Evolutionary conservation across 2,113 vertebrate genomes (phyloP).

Genomic region (Petrocephalus microphthalmus): DNA sequence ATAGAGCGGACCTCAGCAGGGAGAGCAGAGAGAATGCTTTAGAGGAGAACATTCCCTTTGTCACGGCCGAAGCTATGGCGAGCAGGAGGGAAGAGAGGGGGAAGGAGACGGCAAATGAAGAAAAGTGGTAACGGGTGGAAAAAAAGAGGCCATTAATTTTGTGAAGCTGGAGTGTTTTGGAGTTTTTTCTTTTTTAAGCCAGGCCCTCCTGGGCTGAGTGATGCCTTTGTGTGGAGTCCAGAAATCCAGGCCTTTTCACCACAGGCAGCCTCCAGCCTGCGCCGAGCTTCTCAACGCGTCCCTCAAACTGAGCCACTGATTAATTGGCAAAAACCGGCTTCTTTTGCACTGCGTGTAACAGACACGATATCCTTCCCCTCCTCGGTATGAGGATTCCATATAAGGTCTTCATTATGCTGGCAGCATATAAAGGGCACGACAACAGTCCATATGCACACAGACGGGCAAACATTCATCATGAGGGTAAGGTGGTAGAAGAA

Average conservation of each 20-base stretch:
- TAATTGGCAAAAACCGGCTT: slow-evolving; percentile 23
- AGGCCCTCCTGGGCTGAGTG: slow-evolving; percentile 60
- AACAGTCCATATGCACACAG: not conserved
- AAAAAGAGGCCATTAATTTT: slow-evolving; percentile 65
- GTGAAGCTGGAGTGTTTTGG: slow-evolving; percentile 59
- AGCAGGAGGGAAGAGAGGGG: slow-evolving; percentile 25
- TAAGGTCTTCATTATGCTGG: not conserved
- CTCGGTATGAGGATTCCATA: not conserved
- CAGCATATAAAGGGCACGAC: not conserved
- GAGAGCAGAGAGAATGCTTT: slow-evolving; percentile 16
- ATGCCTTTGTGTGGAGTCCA: slow-evolving; percentile 61
- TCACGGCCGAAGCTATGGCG: slow-evolving; percentile 13
- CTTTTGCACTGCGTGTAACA: slow-evolving; percentile 20
- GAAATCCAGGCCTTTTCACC: slow-evolving; percentile 36
- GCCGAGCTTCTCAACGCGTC: slow-evolving; percentile 12
- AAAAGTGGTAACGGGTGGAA: slow-evolving; percentile 49
- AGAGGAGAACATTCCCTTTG: slow-evolving; percentile 28
- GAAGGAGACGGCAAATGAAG: slow-evolving; percentile 36
- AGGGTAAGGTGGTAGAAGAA: not conserved
- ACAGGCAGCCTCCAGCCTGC: slow-evolving; percentile 17
- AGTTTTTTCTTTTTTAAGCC: slow-evolving; percentile 54
- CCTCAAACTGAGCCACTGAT: slow-evolving; percentile 22
- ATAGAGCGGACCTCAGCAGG: slow-evolving; percentile 22
- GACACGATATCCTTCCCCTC: slow-evolving; percentile 25
- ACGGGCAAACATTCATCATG: not conserved